A percentile compares a stretch with the other conserved stretches of the same genome.
Evolutionary conservation across 1,140 invertebrate species (phyloP).

Genomic region (Drosophila melanica): DNA sequence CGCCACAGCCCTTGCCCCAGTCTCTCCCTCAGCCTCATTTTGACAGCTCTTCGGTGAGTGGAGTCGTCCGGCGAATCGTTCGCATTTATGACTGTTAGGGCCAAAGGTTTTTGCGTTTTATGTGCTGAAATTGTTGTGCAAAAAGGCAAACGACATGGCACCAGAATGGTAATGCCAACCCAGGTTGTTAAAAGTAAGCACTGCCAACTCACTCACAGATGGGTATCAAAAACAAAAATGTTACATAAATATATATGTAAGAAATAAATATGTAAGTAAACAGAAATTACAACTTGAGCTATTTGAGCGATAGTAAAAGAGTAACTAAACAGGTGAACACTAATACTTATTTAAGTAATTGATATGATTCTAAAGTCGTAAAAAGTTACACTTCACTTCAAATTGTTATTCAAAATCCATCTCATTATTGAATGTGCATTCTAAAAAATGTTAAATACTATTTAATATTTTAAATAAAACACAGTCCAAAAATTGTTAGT

Average conservation of each 20-base stretch:
- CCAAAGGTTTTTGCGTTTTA: conserved; percentile 68
- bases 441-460: no score
- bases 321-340: neutral
- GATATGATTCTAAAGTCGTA: neutral
- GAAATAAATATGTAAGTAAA: neutral
- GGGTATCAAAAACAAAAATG: conserved; percentile 2
- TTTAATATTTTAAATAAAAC: no score
- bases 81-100: conserved; percentile 67
- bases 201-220: conserved; percentile 22
- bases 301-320: neutral
- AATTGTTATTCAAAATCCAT: no score
- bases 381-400: no score
- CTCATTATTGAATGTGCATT: no score
- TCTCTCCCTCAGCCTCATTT: conserved; percentile 33
- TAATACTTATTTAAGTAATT: conserved; percentile 5
- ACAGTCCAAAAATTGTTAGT: no score
- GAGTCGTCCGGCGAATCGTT: conserved; percentile 49
- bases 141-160: conserved; percentile 45
- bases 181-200: conserved; percentile 47
- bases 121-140: conserved; percentile 45
- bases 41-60: conserved; percentile 60
- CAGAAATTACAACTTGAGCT: neutral
- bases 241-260: conserved; percentile 10
- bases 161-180: conserved; percentile 32
- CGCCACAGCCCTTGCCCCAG: no score